phyloP scores from a whole-genome alignment of 2,797 vertebrate species.

The Propithecus deckenii region DNA sequence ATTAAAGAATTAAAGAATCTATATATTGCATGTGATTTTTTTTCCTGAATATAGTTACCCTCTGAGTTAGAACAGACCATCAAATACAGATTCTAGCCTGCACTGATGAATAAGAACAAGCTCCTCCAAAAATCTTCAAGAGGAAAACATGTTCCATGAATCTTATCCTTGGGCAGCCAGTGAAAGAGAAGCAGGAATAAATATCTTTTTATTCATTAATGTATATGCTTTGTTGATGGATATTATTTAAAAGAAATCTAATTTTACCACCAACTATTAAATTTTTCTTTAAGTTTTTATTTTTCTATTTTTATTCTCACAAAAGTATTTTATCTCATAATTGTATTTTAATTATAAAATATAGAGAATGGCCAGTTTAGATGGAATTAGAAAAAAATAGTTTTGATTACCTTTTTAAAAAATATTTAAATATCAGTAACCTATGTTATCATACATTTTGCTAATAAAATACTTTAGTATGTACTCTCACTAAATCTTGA shows the following conservation, averaged over 20 bases:
- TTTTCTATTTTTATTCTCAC: constrained; percentile 25
- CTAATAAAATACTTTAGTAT: not conserved
- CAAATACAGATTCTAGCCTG: not conserved
- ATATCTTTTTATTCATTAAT: not conserved
- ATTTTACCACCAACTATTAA: not conserved
- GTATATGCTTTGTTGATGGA: not conserved
- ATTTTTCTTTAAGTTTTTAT: not conserved
- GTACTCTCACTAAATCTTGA: not conserved
- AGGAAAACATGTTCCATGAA: not conserved
- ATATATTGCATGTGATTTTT: not conserved
- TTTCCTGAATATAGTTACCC: not conserved
- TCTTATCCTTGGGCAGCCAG: not conserved
- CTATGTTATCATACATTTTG: not conserved
- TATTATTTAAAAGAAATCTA: not conserved
- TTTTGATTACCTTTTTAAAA: not conserved
- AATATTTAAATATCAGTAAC: not conserved
- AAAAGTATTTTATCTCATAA: not conserved
- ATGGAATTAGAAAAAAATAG: not conserved
- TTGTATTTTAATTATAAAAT: constrained; percentile 16
- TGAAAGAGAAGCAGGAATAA: not conserved
- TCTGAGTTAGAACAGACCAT: not conserved
- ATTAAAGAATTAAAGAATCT: not conserved
- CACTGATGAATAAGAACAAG: not conserved
- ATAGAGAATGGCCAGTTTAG: not conserved
- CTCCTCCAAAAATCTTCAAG: not conserved